Conservation (phyloP, 2,797 vertebrate genomes). For the Borostomias antarcticus region DNA sequence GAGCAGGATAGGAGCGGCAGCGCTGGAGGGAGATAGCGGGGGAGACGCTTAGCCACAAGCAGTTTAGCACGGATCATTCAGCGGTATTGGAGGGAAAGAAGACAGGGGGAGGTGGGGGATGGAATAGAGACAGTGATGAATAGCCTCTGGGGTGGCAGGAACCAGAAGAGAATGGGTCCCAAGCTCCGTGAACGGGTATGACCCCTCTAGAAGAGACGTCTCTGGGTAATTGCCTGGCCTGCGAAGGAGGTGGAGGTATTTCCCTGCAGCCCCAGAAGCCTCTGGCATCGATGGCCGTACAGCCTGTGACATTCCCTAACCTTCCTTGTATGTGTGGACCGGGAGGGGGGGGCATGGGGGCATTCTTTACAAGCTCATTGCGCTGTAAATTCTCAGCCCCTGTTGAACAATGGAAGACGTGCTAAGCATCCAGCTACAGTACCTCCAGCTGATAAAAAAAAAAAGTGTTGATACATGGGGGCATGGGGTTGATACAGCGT, state of each 20-base stretch:
- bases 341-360: no score
- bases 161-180: slow-evolving; percentile 31
- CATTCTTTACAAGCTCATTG: not conserved
- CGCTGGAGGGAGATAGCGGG: slow-evolving; percentile 31
- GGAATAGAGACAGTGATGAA: slow-evolving; percentile 37
- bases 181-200: slow-evolving; percentile 40
- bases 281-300: no score
- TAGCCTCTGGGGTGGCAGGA: not conserved
- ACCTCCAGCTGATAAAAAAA: not conserved
- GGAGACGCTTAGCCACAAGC: slow-evolving; percentile 38
- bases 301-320: no score
- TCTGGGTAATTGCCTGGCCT: slow-evolving; percentile 50
- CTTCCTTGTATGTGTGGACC: not conserved
- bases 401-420: not conserved
- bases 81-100: no score
- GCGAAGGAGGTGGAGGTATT: slow-evolving; percentile 36
- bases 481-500: no score
- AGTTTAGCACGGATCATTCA: slow-evolving; percentile 20
- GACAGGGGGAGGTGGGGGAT: slow-evolving; percentile 12
- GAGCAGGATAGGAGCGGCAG: slow-evolving; percentile 12
- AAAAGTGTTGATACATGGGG: not conserved
- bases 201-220: slow-evolving; percentile 38
- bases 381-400: not conserved
- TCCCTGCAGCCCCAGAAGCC: slow-evolving; percentile 19
- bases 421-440: not conserved